phyloP scores from a whole-genome alignment of 2,797 vertebrate genomes.

The Lagorchestes hirsutus region DNA sequence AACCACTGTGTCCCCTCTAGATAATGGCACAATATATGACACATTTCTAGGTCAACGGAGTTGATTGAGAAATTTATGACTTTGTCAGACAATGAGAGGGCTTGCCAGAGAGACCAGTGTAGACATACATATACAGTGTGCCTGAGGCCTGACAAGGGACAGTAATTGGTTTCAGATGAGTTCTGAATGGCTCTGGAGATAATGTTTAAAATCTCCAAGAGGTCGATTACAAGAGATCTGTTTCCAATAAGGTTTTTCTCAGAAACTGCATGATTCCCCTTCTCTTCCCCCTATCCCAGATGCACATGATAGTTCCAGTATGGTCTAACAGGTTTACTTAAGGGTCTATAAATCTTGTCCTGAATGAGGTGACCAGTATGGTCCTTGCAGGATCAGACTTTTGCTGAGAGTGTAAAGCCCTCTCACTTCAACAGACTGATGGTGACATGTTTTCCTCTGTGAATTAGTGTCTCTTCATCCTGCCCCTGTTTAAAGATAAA shows the following conservation, averaged over 20 bases:
- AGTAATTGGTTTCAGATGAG: conserved; percentile 70
- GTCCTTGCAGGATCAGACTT: conserved; percentile 43
- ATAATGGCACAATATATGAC: conserved; percentile 63
- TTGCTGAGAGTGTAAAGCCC: neutral
- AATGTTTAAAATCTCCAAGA: conserved; percentile 52
- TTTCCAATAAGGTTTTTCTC: conserved; percentile 77
- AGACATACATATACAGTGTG: conserved; percentile 37
- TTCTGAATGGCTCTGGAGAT: conserved; percentile 54
- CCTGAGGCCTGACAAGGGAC: conserved; percentile 36
- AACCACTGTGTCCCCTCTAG: conserved; percentile 66
- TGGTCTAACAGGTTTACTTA: conserved; percentile 57
- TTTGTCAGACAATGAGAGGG: conserved; percentile 46
- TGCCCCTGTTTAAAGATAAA: neutral
- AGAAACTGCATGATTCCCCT: conserved; percentile 64
- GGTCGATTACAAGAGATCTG: conserved; percentile 54
- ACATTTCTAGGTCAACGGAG: conserved; percentile 73
- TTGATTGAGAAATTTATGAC: conserved; percentile 73
- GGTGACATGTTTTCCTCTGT: neutral
- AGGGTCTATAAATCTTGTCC: conserved; percentile 29
- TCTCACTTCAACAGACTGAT: neutral
- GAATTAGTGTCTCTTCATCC: neutral
- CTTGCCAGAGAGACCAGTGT: conserved; percentile 46
- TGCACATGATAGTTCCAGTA: conserved; percentile 65
- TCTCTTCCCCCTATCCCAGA: conserved; percentile 49
- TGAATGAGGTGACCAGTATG: neutral